Conservation (phyloP, 2,797 vertebrate species). For the Acanthopagrus latus region DNA sequence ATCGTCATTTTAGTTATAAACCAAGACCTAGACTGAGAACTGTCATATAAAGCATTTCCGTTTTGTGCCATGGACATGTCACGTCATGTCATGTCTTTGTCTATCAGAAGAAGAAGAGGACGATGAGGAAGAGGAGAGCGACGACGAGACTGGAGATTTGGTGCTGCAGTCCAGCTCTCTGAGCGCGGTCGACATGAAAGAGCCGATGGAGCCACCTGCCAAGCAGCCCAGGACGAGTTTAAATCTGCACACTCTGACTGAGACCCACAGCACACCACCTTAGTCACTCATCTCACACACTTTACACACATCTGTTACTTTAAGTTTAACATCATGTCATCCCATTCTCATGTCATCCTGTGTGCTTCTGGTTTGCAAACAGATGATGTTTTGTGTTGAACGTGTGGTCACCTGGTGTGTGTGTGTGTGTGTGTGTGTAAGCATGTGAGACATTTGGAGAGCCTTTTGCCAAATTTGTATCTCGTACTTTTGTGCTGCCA, state of each 20-base stretch:
- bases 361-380: conserved; percentile 23
- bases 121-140: conserved; percentile 93
- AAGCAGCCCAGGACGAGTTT: conserved; percentile 89
- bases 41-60: too few relatives aligned
- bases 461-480: conserved; percentile 34
- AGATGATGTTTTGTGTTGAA: conserved; percentile 25
- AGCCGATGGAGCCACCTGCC: conserved; percentile 87
- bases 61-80: too few relatives aligned
- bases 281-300: conserved; percentile 41
- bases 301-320: conserved; percentile 30
- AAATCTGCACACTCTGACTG: conserved; percentile 65
- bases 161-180: conserved; percentile 81
- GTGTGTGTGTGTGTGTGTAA: neutral
- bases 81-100: conserved; percentile 14
- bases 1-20: too few relatives aligned
- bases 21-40: too few relatives aligned
- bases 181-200: conserved; percentile 79
- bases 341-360: conserved; percentile 9
- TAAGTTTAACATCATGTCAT: conserved; percentile 48
- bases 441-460: conserved; percentile 13
- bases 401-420: conserved; percentile 27
- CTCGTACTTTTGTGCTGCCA: conserved; percentile 41
- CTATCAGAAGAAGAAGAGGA: conserved; percentile 90
- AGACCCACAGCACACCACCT: conserved; percentile 58
- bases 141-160: conserved; percentile 90